Percentiles rank a stretch among this genome's conserved stretches.
Conservation (phyloP, 2,797 vertebrate species). For the Salmo trutta region DNA sequence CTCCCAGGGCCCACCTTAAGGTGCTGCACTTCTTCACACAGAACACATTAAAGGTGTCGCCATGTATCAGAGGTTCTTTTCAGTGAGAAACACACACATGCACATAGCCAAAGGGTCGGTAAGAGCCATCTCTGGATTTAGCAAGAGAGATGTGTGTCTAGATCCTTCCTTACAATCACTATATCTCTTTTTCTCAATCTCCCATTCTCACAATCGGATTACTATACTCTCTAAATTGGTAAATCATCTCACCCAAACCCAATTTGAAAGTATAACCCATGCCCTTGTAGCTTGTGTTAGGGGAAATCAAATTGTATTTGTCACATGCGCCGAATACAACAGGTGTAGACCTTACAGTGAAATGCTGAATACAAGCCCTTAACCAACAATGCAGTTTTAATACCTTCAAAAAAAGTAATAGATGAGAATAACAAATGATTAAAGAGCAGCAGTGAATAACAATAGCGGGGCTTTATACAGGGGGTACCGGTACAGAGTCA, state of each 20-base stretch:
- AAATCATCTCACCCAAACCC: background rate
- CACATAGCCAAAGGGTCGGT: constrained; percentile 32
- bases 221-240: background rate
- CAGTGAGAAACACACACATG: constrained; percentile 38
- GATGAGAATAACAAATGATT: too few species aligned
- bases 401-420: too few species aligned
- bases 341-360: too few species aligned
- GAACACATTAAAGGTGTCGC: constrained; percentile 56
- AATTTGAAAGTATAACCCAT: constrained; percentile 58
- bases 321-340: too few species aligned
- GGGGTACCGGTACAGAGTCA: too few species aligned
- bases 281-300: constrained; percentile 44
- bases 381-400: too few species aligned
- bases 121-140: constrained; percentile 19
- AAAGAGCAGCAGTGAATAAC: too few species aligned
- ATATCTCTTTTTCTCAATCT: constrained; percentile 40
- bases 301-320: constrained; percentile 14
- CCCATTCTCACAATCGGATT: constrained; percentile 13
- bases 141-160: constrained; percentile 16
- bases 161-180: constrained; percentile 11
- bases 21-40: constrained; percentile 39
- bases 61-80: constrained; percentile 50
- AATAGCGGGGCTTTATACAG: too few species aligned
- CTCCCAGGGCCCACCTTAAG: constrained; percentile 7
- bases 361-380: too few species aligned